A percentile compares a stretch with the other conserved stretches of the same genome.
Conservation (phyloP, 2,888 invertebrate species). For the Notocelia uddmanniana region DNA sequence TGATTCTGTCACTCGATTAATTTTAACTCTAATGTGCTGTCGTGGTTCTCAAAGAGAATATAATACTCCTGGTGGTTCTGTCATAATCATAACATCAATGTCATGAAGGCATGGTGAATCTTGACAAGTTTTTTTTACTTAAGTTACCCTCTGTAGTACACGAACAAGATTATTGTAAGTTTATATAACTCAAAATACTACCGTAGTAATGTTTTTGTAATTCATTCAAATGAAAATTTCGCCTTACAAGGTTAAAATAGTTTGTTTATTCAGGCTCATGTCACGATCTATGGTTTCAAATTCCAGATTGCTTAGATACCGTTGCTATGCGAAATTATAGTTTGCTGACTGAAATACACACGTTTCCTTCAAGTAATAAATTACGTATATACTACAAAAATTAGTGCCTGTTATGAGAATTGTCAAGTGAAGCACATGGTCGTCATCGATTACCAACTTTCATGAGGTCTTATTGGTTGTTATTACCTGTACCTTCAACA, state of each 20-base stretch:
- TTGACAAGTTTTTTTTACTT: neutral
- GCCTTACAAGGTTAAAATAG: neutral
- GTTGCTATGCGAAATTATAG: neutral
- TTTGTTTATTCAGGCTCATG: neutral
- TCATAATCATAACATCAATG: neutral
- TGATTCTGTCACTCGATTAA: too few relatives aligned
- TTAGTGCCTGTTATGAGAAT: neutral
- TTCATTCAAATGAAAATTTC: neutral
- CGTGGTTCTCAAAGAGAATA: too few relatives aligned
- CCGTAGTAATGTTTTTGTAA: neutral
- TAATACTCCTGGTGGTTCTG: too few relatives aligned
- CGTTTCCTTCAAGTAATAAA: neutral
- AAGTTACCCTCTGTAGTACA: neutral
- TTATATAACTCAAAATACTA: neutral
- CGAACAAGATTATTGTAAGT: neutral
- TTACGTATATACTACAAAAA: neutral
- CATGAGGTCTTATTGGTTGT: neutral
- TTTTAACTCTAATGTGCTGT: too few relatives aligned
- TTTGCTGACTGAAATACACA: neutral
- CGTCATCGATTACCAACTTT: neutral
- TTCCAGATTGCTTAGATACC: constrained; percentile 8
- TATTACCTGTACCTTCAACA: neutral
- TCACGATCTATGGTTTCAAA: constrained; percentile 8
- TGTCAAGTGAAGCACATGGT: neutral
- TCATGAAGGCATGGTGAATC: neutral